phyloP scores from a whole-genome alignment of 2,113 vertebrate species.

The Hippolais icterina region DNA sequence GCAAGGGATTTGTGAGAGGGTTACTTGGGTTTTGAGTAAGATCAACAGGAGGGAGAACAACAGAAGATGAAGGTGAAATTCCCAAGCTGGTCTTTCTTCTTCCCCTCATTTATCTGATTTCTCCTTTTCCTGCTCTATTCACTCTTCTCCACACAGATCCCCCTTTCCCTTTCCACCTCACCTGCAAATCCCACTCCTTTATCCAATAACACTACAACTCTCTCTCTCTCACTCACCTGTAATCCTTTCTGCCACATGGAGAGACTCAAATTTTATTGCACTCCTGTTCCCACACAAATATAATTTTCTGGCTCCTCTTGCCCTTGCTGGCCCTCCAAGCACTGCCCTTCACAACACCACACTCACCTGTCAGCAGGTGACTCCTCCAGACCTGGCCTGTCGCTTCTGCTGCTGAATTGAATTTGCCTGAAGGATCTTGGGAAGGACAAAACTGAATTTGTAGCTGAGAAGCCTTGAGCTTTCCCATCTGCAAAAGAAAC shows the following conservation, averaged over 20 bases:
- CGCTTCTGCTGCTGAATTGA: neutral
- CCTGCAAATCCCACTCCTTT: neutral
- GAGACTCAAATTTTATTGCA: neutral
- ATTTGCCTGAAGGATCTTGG: neutral
- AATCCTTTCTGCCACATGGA: neutral
- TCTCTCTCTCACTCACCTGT: neutral
- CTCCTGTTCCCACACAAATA: neutral
- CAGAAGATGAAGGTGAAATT: neutral
- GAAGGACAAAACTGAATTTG: neutral
- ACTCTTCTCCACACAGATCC: neutral
- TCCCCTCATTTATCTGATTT: neutral
- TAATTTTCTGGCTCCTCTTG: neutral
- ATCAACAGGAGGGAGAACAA: neutral
- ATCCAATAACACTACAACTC: neutral
- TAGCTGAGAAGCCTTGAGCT: neutral
- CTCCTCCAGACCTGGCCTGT: neutral
- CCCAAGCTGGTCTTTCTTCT: neutral
- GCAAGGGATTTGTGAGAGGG: neutral
- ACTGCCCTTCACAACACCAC: neutral
- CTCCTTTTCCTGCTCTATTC: neutral
- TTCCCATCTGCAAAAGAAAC: neutral
- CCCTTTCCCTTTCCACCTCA: neutral
- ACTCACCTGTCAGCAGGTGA: neutral
- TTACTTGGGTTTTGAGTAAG: neutral
- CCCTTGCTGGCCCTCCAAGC: neutral